phyloP scores from a whole-genome alignment of 2,113 vertebrate species.

The Malurus cyaneus region DNA sequence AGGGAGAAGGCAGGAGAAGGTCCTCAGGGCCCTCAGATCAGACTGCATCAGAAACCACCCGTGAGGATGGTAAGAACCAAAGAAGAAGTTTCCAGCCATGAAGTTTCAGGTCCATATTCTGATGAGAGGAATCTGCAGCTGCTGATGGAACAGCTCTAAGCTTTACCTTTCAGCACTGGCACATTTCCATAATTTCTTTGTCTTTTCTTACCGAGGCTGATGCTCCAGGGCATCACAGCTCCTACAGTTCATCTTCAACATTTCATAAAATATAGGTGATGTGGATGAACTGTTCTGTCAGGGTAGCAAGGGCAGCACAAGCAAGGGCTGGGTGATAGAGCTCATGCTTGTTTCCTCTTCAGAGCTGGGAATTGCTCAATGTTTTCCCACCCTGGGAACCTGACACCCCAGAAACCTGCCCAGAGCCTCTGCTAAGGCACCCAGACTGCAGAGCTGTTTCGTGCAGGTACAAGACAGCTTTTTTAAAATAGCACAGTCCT shows the following conservation, averaged over 20 bases:
- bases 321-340: neutral
- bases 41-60: neutral
- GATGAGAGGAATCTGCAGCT: neutral
- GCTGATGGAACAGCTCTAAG: neutral
- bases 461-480: neutral
- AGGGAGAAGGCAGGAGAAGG: neutral
- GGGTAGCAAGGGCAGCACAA: accelerated
- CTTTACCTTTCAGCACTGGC: neutral
- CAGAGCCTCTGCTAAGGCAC: neutral
- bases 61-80: neutral
- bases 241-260: accelerated
- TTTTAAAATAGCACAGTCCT: neutral
- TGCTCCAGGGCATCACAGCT: neutral
- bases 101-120: neutral
- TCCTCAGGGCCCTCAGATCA: neutral
- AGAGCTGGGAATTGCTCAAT: neutral
- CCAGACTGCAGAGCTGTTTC: neutral
- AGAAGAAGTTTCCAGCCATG: neutral
- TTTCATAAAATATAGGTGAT: neutral
- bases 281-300: neutral
- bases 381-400: neutral
- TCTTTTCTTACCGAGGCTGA: neutral
- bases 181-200: neutral
- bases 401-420: neutral
- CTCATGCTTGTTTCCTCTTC: neutral